Evolutionary conservation across 2,888 invertebrate species (phyloP).

Genomic region (Tricholauxania praeusta): DNA sequence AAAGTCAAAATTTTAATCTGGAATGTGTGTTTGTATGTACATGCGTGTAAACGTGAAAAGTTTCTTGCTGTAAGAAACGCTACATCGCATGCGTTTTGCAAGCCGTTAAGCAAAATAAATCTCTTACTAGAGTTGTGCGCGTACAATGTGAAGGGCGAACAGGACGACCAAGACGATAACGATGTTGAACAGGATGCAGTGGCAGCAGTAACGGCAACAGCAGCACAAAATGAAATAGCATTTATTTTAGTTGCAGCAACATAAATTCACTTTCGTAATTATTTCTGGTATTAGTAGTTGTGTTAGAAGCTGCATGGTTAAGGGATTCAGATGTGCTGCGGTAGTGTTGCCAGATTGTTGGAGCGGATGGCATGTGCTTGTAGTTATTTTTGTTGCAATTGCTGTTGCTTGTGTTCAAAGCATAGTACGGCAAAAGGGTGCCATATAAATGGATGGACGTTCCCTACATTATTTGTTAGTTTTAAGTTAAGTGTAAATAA

Average conservation of each 20-base stretch:
- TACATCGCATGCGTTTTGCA: conserved; percentile 40
- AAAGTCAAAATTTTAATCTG: conserved; percentile 60
- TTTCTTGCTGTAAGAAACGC: too few species aligned
- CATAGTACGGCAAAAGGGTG: conserved; percentile 10
- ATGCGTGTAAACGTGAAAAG: conserved; percentile 3
- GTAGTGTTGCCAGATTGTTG: conserved; percentile 7
- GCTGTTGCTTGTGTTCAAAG: too few species aligned
- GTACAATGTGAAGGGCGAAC: background rate
- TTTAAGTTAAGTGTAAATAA: conserved; percentile 35
- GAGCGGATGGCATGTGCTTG: background rate
- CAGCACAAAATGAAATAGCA: conserved; percentile 48
- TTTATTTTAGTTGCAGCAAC: conserved; percentile 61
- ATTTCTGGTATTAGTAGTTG: conserved; percentile 63
- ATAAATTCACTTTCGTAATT: conserved; percentile 64
- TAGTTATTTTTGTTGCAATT: background rate
- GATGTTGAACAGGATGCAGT: conserved; percentile 21
- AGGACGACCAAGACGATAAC: conserved; percentile 31
- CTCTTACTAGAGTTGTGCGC: conserved; percentile 48
- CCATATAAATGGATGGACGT: conserved; percentile 48
- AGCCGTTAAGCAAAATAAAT: conserved; percentile 53
- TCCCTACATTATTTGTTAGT: conserved; percentile 42
- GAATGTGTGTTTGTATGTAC: conserved; percentile 47
- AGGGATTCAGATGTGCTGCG: background rate
- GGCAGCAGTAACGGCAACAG: background rate
- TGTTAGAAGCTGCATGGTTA: conserved; percentile 33